phyloP scores from a whole-genome alignment of 2,888 invertebrate genomes.

The Siphonodentalium dalli region DNA sequence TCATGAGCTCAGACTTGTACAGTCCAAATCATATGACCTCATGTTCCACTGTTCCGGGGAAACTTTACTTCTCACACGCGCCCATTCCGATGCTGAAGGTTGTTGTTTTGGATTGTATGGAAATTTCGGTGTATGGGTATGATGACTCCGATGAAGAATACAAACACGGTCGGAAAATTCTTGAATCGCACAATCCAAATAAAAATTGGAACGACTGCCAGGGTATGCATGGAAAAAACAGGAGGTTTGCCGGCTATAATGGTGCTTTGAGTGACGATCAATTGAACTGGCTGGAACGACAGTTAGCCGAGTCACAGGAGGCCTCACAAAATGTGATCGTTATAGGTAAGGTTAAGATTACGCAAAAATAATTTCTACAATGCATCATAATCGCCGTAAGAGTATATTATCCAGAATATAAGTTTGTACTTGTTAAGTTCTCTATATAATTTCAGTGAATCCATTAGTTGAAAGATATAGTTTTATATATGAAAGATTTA shows the following conservation, averaged over 20 bases:
- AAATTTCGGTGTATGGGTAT: constrained; percentile 59
- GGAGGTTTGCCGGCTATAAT: constrained; percentile 60
- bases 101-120: constrained; percentile 62
- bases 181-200: constrained; percentile 52
- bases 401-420: too few species aligned
- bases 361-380: too few species aligned
- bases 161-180: constrained; percentile 38
- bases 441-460: too few species aligned
- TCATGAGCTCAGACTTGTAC: constrained; percentile 39
- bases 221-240: constrained; percentile 45
- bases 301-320: constrained; percentile 47
- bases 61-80: constrained; percentile 54
- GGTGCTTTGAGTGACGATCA: constrained; percentile 62
- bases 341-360: constrained; percentile 45
- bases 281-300: constrained; percentile 57
- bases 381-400: too few species aligned
- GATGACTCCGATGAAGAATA: constrained; percentile 36
- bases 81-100: constrained; percentile 49
- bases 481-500: too few species aligned
- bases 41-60: constrained; percentile 18
- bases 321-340: constrained; percentile 59
- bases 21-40: constrained; percentile 25
- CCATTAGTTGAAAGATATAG: too few species aligned
- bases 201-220: constrained; percentile 49
- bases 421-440: too few species aligned